Evolutionary conservation across 2,797 vertebrate species (phyloP).

Genomic region (Hippopotamyrus pictus): DNA sequence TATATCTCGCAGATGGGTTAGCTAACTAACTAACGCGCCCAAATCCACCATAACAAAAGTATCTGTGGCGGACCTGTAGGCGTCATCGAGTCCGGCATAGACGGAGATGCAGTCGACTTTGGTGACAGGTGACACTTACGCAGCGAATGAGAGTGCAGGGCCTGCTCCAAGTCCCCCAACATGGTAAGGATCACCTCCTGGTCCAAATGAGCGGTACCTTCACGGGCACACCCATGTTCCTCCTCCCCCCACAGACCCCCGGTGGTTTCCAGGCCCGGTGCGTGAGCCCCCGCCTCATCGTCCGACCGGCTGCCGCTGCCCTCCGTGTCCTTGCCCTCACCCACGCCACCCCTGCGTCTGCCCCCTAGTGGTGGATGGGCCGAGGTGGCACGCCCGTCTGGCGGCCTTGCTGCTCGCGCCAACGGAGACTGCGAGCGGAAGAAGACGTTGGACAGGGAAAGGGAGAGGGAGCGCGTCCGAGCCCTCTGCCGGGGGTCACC

Average conservation of each 20-base stretch:
- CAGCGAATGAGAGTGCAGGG: slow-evolving; percentile 70
- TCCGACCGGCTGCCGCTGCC: slow-evolving; percentile 51
- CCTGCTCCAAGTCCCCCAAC: slow-evolving; percentile 90
- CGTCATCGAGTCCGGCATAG: not conserved
- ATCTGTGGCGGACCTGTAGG: not conserved
- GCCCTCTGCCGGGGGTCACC: slow-evolving; percentile 24
- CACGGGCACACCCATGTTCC: slow-evolving; percentile 64
- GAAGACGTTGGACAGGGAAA: slow-evolving; percentile 72
- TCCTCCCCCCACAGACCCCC: slow-evolving; percentile 7
- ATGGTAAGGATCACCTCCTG: slow-evolving; percentile 93
- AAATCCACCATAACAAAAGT: not conserved
- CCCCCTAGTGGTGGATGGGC: slow-evolving; percentile 25
- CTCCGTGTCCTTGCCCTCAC: slow-evolving; percentile 54
- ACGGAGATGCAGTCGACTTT: not conserved
- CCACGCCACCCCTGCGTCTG: slow-evolving; percentile 36
- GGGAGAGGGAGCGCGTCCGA: slow-evolving; percentile 59
- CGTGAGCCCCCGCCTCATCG: slow-evolving; percentile 53
- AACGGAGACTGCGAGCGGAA: slow-evolving; percentile 76
- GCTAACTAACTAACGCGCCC: not conserved
- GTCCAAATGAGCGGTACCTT: slow-evolving; percentile 86
- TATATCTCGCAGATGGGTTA: not conserved
- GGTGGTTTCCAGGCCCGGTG: slow-evolving; percentile 24
- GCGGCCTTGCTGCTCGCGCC: not conserved
- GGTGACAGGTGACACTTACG: slow-evolving; percentile 65
- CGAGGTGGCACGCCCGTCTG: slow-evolving; percentile 27